Percentiles rank a stretch among this genome's conserved stretches.
Conservation (phyloP, 2,888 invertebrate species). For the Noctua comes region DNA sequence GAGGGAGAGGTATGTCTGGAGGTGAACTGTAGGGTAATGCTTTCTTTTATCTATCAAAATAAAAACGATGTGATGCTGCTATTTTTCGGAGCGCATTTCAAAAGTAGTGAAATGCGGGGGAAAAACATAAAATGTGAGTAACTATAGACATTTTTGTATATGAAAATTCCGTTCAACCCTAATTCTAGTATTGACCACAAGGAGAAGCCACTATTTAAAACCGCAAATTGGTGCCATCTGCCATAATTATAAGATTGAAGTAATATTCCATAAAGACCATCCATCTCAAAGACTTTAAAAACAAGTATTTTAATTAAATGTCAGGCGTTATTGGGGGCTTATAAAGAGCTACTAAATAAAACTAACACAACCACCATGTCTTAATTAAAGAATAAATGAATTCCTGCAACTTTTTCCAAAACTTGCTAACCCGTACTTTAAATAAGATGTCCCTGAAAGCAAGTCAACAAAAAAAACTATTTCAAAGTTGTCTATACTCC, state of each 20-base stretch:
- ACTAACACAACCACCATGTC: neutral
- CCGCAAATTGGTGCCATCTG: slow-evolving; percentile 8
- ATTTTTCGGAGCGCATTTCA: neutral
- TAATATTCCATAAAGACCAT: slow-evolving; percentile 28
- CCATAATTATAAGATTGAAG: neutral
- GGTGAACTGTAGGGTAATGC: slow-evolving; percentile 42
- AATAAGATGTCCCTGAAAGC: neutral
- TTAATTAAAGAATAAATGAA: too few relatives aligned
- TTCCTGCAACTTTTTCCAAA: neutral
- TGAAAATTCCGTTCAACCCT: slow-evolving; percentile 24
- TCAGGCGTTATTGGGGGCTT: neutral
- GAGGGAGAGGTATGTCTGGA: slow-evolving; percentile 41
- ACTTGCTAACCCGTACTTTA: neutral
- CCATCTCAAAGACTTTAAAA: neutral
- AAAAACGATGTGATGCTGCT: neutral
- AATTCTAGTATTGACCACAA: neutral
- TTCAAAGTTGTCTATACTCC: slow-evolving; percentile 1
- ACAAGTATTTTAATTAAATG: neutral
- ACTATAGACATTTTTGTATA: neutral
- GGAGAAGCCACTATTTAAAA: neutral
- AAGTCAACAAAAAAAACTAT: neutral
- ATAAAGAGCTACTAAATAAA: neutral
- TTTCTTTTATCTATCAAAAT: neutral
- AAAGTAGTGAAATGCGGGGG: neutral
- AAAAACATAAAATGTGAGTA: neutral